phyloP scores from a whole-genome alignment of 2,888 invertebrate genomes.

The Spilarctia lutea region DNA sequence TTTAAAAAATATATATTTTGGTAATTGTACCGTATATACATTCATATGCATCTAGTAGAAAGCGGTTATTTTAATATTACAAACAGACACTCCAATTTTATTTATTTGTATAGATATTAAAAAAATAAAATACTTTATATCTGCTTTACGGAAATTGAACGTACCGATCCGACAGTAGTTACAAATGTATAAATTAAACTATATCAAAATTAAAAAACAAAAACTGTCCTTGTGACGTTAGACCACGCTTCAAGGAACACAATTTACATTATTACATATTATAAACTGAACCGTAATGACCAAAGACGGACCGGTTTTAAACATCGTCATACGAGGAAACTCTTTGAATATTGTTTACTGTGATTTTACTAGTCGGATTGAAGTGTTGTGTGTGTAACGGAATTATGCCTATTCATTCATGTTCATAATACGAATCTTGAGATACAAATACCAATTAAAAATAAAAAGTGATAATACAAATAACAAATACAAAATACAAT shows the following conservation, averaged over 20 bases:
- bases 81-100: no score
- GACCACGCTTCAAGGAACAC: not conserved
- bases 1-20: no score
- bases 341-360: not conserved
- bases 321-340: slow-evolving; percentile 14
- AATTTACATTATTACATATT: not conserved
- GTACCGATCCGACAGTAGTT: not conserved
- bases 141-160: no score
- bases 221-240: not conserved
- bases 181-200: not conserved
- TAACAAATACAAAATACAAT: not conserved
- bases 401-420: not conserved
- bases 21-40: no score
- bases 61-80: no score
- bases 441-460: not conserved
- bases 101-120: no score
- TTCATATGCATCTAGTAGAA: no score
- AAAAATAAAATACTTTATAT: no score
- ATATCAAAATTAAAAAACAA: no score
- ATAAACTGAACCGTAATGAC: not conserved
- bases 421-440: no score
- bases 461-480: not conserved
- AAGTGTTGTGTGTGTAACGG: slow-evolving; percentile 10
- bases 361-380: slow-evolving; percentile 4
- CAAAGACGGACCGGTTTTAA: slow-evolving; percentile 8